These are phyloP conservation scores for Alouatta palliata DNA, from an alignment of 2,113 vertebrate species.

Conservation along the genomic window DNA sequence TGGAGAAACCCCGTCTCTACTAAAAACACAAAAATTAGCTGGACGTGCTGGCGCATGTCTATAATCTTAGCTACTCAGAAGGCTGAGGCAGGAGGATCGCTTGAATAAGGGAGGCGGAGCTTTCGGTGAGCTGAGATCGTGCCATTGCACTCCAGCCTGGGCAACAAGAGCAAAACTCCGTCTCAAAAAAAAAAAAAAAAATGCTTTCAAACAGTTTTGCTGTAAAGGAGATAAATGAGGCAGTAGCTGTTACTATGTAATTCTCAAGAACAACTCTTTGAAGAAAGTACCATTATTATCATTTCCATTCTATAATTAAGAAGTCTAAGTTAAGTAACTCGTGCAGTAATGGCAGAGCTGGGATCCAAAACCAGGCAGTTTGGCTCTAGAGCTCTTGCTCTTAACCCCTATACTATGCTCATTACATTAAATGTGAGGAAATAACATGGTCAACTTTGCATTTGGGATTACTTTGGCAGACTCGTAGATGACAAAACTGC, in stretches of 20 bases:
- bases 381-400: not conserved
- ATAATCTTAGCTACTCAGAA: too few species aligned
- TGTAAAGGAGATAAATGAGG: not conserved
- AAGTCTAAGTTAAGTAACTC: not conserved
- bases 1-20: too few species aligned
- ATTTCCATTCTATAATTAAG: not conserved
- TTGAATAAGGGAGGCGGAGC: too few species aligned
- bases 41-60: too few species aligned
- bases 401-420: not conserved
- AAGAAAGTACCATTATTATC: not conserved
- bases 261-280: not conserved
- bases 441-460: not conserved
- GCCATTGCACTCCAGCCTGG: too few species aligned
- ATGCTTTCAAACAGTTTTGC: slow-evolving; percentile 28
- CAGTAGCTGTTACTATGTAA: not conserved
- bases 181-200: not conserved
- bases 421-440: not conserved
- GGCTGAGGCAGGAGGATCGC: too few species aligned
- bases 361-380: not conserved
- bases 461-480: not conserved
- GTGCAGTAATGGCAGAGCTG: not conserved
- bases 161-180: too few species aligned
- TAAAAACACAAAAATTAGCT: too few species aligned
- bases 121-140: too few species aligned
- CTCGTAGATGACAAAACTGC: not conserved